Evolutionary conservation across 1,140 invertebrate genomes (phyloP).

Genomic region (Brachionus rotundiformis): DNA sequence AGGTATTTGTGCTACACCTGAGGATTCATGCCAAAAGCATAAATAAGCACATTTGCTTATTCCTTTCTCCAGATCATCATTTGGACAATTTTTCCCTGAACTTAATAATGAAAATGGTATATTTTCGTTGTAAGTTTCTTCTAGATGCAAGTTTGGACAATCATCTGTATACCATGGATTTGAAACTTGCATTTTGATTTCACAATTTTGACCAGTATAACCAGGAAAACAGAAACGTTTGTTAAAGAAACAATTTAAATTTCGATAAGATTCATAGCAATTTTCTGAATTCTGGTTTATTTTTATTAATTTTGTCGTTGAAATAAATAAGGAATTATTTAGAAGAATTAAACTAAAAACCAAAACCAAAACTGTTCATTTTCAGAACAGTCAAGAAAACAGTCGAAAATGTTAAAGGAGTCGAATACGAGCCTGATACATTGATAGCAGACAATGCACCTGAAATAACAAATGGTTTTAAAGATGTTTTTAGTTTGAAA

Average conservation of each 20-base stretch:
- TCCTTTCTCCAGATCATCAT: neutral
- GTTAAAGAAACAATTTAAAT: neutral
- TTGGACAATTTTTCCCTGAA: neutral
- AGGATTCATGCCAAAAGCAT: neutral
- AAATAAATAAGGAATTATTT: too few relatives aligned
- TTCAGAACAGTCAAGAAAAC: too few relatives aligned
- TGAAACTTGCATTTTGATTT: neutral
- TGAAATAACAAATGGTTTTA: too few relatives aligned
- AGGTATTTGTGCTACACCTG: slow-evolving; percentile 2
- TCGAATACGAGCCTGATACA: too few relatives aligned
- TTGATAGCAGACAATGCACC: too few relatives aligned
- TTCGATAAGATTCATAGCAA: too few relatives aligned
- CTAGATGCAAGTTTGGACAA: neutral
- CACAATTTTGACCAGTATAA: neutral
- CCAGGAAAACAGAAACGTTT: neutral
- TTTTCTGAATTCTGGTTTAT: too few relatives aligned
- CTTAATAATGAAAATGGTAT: neutral
- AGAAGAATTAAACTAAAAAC: too few relatives aligned
- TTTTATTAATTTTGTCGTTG: too few relatives aligned
- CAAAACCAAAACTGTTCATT: too few relatives aligned
- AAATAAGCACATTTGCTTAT: neutral
- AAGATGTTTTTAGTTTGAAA: too few relatives aligned
- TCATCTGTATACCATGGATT: slow-evolving; percentile 30
- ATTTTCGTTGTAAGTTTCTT: neutral
- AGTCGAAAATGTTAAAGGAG: too few relatives aligned